Base-by-base conservation (phyloP, 2,888 invertebrate genomes). In the Iselma pallidipennis region DNA sequence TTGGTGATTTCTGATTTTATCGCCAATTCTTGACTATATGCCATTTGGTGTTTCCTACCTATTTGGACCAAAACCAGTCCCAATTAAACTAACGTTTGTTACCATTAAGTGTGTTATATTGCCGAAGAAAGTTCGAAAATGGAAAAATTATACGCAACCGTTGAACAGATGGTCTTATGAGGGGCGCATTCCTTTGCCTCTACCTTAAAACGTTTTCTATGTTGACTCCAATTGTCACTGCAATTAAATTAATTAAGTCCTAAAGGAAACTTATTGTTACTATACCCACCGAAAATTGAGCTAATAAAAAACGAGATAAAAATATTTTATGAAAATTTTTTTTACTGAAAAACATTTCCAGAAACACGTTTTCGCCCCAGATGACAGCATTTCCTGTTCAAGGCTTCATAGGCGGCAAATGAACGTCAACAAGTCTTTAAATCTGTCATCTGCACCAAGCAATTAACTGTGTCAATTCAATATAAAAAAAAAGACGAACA, bases 391-490 rank as follows among this genome's bases (percentile, higher is more conserved):
- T 71, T 73, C 72, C 73, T 69, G 61, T 65, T 62, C 57, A 67
- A 48, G 67, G 68, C 63, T 64, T 65, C 56, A 65, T 59, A 66
- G 66, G 67, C 66, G 68, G 65, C 66, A 49, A 69, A 65, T 61
- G 50, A 66, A 69, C 69, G 71, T 72, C 73, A 71, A 71, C 73
- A 67, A 65, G 63, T 68, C 66, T 70, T 72, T 71, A 73, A 72
- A 72, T 52, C 72, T 73, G 73, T 73, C 73, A 73, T 67, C 72
- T 60, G 63, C 70, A 71, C 66, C 61, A 63, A 61, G 67, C 70
- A 73, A 73, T 73, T 73, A 71, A 66, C 66, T 58, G 63, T 64
- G 66, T 63, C 66, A 66, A 66, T 61, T 49, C 49, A 31, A 37
- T 23, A 9, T 21, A 42, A 58, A 58, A 58, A 57, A n/a, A 42